Conservation (phyloP, 2,797 vertebrate species). For the Myotis vivesi region DNA sequence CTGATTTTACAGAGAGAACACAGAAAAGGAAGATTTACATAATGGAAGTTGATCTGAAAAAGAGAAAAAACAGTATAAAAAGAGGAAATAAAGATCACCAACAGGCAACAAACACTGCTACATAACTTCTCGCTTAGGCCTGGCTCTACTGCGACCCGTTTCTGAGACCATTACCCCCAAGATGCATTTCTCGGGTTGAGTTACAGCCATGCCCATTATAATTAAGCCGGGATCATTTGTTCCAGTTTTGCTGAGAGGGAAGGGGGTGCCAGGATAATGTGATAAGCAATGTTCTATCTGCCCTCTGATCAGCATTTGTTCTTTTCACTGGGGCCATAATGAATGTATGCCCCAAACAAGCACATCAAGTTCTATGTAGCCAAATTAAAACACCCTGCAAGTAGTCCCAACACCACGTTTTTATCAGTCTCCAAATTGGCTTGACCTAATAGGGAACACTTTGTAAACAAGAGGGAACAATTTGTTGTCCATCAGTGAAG, state of each 20-base stretch:
- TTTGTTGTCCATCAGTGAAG: not conserved
- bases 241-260: not conserved
- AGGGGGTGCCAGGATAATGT: not conserved
- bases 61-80: not conserved
- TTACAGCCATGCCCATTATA: not conserved
- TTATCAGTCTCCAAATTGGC: slow-evolving; percentile 36
- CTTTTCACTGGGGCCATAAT: slow-evolving; percentile 48
- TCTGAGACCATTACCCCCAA: not conserved
- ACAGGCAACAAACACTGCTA: not conserved
- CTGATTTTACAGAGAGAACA: slow-evolving; percentile 12
- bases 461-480: slow-evolving; percentile 34
- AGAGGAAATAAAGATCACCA: not conserved
- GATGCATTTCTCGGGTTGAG: not conserved
- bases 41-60: not conserved
- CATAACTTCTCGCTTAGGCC: not conserved
- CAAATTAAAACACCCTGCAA: slow-evolving; percentile 59
- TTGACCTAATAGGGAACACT: slow-evolving; percentile 23
- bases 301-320: slow-evolving; percentile 36
- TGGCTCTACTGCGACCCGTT: not conserved
- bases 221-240: slow-evolving; percentile 38
- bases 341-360: slow-evolving; percentile 42
- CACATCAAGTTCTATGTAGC: slow-evolving; percentile 47
- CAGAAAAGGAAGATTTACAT: not conserved
- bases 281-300: slow-evolving; percentile 38
- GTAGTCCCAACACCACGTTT: not conserved